A percentile compares a stretch with the other conserved stretches of the same genome.
Conservation (phyloP, 1,140 invertebrate species). For the Heliconius nattereri region DNA sequence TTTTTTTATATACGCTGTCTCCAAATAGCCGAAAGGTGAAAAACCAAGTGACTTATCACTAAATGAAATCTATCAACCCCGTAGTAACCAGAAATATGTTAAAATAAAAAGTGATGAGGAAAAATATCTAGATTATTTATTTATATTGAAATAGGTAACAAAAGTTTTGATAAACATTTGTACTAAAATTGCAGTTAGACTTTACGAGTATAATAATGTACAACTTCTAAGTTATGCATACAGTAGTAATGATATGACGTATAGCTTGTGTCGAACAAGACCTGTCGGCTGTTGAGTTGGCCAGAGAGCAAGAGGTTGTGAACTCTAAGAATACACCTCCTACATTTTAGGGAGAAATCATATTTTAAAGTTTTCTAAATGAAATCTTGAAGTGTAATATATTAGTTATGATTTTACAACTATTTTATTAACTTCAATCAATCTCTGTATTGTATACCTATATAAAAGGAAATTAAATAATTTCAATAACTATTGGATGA, state of each 20-base stretch:
- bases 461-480: no score
- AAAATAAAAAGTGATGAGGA: no score
- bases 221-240: slow-evolving; percentile 39
- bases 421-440: not conserved
- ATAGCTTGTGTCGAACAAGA: slow-evolving; percentile 54
- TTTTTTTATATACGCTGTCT: no score
- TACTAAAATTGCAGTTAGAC: slow-evolving; percentile 16
- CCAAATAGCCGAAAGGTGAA: no score
- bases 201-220: not conserved
- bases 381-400: not conserved
- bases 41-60: no score
- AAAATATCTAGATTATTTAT: not conserved
- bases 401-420: not conserved
- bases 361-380: not conserved
- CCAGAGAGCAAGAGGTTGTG: slow-evolving; percentile 58
- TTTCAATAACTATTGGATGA: no score
- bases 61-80: no score
- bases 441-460: not conserved
- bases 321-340: slow-evolving; percentile 38
- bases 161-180: slow-evolving; percentile 1
- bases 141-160: not conserved
- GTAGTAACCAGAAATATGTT: no score
- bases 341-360: slow-evolving; percentile 27
- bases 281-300: slow-evolving; percentile 57
- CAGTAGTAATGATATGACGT: slow-evolving; percentile 49